phyloP scores from a whole-genome alignment of 2,888 invertebrate genomes.

The Morpho deidamia region DNA sequence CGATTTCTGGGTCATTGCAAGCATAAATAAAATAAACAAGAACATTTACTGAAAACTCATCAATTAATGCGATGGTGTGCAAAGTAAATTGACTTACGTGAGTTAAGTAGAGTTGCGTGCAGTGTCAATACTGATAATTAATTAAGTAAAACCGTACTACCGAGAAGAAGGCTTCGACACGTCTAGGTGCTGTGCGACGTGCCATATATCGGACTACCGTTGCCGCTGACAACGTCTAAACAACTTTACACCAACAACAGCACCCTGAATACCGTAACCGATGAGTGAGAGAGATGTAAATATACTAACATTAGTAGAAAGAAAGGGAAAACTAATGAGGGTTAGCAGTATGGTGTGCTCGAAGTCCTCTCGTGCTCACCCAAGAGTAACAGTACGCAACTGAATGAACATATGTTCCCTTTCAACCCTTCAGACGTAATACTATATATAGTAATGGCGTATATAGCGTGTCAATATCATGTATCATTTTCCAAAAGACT shows the following conservation, averaged over 20 bases:
- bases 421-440: constrained; percentile 24
- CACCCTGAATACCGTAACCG: constrained; percentile 46
- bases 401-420: constrained; percentile 59
- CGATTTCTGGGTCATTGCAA: not conserved
- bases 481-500: too few relatives aligned
- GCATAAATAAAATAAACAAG: not conserved
- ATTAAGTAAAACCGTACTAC: constrained; percentile 38
- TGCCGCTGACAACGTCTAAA: constrained; percentile 70
- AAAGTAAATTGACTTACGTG: constrained; percentile 12
- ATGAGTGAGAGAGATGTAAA: constrained; percentile 45
- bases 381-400: constrained; percentile 63
- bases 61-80: not conserved
- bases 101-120: not conserved
- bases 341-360: constrained; percentile 53
- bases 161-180: constrained; percentile 49
- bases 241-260: constrained; percentile 61
- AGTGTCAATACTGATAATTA: constrained; percentile 9
- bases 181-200: constrained; percentile 50
- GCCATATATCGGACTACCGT: constrained; percentile 64
- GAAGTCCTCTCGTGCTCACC: constrained; percentile 59
- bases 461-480: too few relatives aligned
- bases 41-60: not conserved
- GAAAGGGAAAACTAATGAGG: constrained; percentile 50
- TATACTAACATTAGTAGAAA: constrained; percentile 31
- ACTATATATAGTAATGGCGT: not conserved